Evolutionary conservation across 1,140 invertebrate species (phyloP).

Genomic region (Delia radicum): DNA sequence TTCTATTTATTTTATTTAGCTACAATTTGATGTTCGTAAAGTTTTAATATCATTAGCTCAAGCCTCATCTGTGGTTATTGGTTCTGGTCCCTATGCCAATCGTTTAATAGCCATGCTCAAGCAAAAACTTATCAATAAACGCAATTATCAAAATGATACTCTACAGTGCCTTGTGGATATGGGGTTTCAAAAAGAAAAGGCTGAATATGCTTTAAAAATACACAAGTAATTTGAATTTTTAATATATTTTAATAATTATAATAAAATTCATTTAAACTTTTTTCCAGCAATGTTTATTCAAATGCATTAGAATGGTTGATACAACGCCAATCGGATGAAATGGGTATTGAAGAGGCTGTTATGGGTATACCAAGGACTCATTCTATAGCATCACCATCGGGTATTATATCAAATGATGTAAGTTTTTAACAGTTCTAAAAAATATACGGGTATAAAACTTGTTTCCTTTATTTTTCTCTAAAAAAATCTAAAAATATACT

Average conservation of each 20-base stretch:
- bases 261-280: background rate
- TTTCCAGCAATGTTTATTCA: constrained; percentile 42
- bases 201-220: constrained; percentile 43
- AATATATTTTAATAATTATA: background rate
- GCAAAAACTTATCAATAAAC: constrained; percentile 48
- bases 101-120: constrained; percentile 52
- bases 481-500: background rate
- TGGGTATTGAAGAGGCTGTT: constrained; percentile 23
- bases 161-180: constrained; percentile 52
- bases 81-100: constrained; percentile 48
- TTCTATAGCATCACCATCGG: constrained; percentile 47
- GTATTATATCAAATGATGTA: constrained; percentile 48
- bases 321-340: constrained; percentile 45
- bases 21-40: constrained; percentile 54
- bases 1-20: constrained; percentile 31
- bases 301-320: constrained; percentile 51
- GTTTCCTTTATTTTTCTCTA: background rate
- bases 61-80: constrained; percentile 48
- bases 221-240: constrained; percentile 29
- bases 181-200: constrained; percentile 48
- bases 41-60: constrained; percentile 52
- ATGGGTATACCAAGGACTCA: constrained; percentile 42
- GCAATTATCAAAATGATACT: constrained; percentile 47
- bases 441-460: no score
- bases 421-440: no score